A percentile compares a stretch with the other conserved stretches of the same genome.
Evolutionary conservation across 2,113 vertebrate species (phyloP).

Genomic region (Hyla sarda): DNA sequence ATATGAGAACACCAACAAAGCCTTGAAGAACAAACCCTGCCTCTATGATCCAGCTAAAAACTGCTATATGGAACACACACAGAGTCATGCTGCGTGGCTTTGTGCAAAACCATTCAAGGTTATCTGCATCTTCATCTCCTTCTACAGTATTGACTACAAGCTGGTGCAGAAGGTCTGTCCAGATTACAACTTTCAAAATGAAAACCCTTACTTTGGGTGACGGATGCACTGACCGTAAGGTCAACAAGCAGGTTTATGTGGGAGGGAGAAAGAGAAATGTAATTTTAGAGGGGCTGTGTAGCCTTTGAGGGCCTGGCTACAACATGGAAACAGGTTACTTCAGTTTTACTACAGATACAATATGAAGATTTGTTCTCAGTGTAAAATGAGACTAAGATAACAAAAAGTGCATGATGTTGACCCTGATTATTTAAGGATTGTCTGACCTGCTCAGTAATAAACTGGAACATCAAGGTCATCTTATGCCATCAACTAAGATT

Average conservation of each 20-base stretch:
- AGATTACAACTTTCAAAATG: constrained; percentile 98
- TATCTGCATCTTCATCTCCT: constrained; percentile 99
- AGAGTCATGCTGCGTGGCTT: constrained; percentile 95
- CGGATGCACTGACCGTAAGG: constrained; percentile 22
- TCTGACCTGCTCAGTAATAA: constrained; percentile 16
- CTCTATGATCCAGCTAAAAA: constrained; percentile 93
- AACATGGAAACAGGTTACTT: neutral
- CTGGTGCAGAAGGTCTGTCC: constrained; percentile 98
- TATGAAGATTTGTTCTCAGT: neutral
- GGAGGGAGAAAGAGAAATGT: neutral
- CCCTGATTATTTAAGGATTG: constrained; percentile 6
- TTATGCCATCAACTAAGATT: constrained; percentile 18
- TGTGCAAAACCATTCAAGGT: constrained; percentile 98
- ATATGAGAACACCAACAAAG: constrained; percentile 95
- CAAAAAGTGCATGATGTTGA: constrained; percentile 38
- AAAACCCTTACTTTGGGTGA: constrained; percentile 92
- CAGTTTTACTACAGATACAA: neutral
- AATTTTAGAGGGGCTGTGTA: neutral
- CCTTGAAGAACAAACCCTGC: constrained; percentile 93
- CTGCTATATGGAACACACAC: constrained; percentile 96
- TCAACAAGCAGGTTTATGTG: constrained; percentile 33
- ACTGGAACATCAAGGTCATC: constrained; percentile 26
- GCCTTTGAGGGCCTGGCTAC: neutral
- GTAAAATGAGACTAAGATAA: constrained; percentile 18
- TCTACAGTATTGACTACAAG: constrained; percentile 98